Percentiles rank a stretch among this genome's conserved stretches.
phyloP scores from a whole-genome alignment of 2,113 vertebrate species.

The Cairina moschata region DNA sequence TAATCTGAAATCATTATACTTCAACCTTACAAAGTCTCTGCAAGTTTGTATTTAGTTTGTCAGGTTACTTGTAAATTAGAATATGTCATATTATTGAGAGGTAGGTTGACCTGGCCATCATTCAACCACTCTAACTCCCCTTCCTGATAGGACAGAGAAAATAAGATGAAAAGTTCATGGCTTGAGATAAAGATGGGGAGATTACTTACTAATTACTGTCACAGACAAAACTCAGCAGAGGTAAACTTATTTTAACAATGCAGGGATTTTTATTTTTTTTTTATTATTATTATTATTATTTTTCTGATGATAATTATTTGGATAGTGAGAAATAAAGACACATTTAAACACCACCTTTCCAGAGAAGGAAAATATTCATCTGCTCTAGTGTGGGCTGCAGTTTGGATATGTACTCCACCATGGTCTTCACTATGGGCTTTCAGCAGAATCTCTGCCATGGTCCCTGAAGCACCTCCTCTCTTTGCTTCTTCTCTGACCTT shows the following conservation, averaged over 20 bases:
- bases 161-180: neutral
- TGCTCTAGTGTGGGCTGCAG: neutral
- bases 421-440: neutral
- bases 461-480: neutral
- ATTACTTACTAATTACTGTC: fast-evolving
- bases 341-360: fast-evolving
- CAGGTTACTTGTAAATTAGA: neutral
- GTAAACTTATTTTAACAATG: neutral
- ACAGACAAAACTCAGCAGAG: neutral
- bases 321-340: neutral
- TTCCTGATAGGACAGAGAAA: neutral
- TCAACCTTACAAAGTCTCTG: neutral
- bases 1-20: neutral
- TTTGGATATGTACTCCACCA: neutral
- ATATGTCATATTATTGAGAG: neutral
- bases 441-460: neutral
- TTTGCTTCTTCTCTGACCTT: neutral
- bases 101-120: neutral
- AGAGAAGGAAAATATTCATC: neutral
- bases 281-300: neutral
- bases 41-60: neutral
- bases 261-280: no score
- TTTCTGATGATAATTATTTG: neutral
- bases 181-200: neutral
- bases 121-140: neutral